Evolutionary conservation across 1,140 invertebrate species (phyloP), one percentile per base, ranked within the genome.

Genomic region (Palaemon carinicauda): DNA sequence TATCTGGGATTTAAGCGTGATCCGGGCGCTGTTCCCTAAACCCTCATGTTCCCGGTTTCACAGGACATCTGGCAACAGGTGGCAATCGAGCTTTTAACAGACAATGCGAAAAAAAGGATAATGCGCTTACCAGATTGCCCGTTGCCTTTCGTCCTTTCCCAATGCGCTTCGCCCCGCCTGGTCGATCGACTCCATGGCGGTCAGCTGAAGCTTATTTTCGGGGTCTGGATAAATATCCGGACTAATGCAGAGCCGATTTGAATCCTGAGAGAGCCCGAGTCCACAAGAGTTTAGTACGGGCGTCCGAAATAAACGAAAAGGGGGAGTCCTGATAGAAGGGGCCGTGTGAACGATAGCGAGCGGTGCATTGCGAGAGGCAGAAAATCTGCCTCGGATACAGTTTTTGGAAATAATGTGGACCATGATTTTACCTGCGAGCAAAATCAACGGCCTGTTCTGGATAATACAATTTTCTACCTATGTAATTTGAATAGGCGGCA

Each of bases 31-130:
- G 51, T 71, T 33, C 80, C 80, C 56, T 53, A 56, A 56, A 75
- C 33, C 71, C 52, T 53, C 17, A 29, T 53, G 53, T 31, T 27
- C 82, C 74, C 33, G 60, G 83, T 50, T 65, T 74, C 83, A 80
- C 60, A 56, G 41, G 78, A 86, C 83, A 86, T 80, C 78, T 80
- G 83, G 83, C 83, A 86, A 86, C 83, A 86, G 83, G 83, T 86
- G 83, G 83, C 83, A 80, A 86, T 86, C 83, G 83, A 78, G 77
- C 83, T 86, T 86, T 86, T 86, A 86, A 86, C 83, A 86, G 83
- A 86, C 83, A 86, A 86, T 86, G 83, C 83, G 83, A 86, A 86
- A 86, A n/a, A 86, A 80, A 74, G 83, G 83, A 86, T 86, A 86
- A 86, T 86, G 50, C 83, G 56, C 83, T 86, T 86, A 86, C 73